Conservation (phyloP, 2,888 invertebrate genomes). For the Suillia variegata region DNA sequence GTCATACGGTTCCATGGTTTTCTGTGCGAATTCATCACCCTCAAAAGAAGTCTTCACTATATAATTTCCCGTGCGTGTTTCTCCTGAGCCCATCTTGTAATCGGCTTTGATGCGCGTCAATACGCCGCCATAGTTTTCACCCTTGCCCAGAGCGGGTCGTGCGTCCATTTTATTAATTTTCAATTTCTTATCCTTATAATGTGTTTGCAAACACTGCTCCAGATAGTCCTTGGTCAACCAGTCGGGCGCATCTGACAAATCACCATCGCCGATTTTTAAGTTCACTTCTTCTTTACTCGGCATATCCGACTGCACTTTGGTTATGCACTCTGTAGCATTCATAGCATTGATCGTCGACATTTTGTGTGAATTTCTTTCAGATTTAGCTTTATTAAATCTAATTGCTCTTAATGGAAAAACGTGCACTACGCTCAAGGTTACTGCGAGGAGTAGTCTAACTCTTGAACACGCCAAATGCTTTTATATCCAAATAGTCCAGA, state of each 20-base stretch:
- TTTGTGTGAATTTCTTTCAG: no score
- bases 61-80: conserved; percentile 37
- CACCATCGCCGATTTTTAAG: not conserved
- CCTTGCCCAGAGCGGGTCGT: conserved; percentile 50
- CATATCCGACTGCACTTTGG: no score
- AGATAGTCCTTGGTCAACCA: conserved; percentile 52
- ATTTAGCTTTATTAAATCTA: not conserved
- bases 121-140: conserved; percentile 57
- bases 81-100: conserved; percentile 32
- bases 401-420: not conserved
- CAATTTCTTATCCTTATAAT: conserved; percentile 42
- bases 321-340: conserved; percentile 32
- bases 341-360: conserved; percentile 47
- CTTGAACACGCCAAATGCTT: conserved; percentile 13
- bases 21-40: conserved; percentile 45
- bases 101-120: conserved; percentile 46
- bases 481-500: conserved; percentile 13
- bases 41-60: conserved; percentile 55
- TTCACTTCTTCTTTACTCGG: conserved; percentile 32
- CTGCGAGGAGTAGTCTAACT: conserved; percentile 17
- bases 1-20: conserved; percentile 51
- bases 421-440: conserved; percentile 19
- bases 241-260: conserved; percentile 37
- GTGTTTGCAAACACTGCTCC: conserved; percentile 39
- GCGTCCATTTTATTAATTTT: conserved; percentile 37